Evolutionary conservation across 2,797 vertebrate species (phyloP).

Genomic region (Petrocephalus sullivani): DNA sequence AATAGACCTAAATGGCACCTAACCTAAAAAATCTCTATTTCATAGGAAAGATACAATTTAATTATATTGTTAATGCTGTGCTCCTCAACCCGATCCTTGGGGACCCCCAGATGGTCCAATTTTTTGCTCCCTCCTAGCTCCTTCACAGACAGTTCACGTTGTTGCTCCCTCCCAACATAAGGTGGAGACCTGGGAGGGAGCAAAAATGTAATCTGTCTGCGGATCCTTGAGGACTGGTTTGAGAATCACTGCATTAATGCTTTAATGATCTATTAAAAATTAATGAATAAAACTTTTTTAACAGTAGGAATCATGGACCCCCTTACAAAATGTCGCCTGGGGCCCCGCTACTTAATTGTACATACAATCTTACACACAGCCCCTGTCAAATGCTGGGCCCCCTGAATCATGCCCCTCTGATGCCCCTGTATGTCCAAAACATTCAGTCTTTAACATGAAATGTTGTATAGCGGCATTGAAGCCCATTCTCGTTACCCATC

Average conservation of each 20-base stretch:
- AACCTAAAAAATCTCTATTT: not conserved
- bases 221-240: not conserved
- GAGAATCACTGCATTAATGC: not conserved
- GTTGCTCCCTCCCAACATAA: too few species aligned
- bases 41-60: not conserved
- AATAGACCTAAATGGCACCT: not conserved
- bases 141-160: too few species aligned
- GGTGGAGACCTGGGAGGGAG: not conserved
- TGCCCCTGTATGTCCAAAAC: not conserved
- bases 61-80: not conserved
- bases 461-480: not conserved
- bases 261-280: not conserved
- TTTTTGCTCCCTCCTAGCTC: not conserved
- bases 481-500: not conserved
- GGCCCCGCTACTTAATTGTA: too few species aligned
- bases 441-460: not conserved
- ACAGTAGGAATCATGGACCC: not conserved
- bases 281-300: not conserved
- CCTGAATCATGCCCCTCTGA: not conserved
- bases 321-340: too few species aligned
- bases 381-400: too few species aligned
- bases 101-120: not conserved
- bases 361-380: too few species aligned
- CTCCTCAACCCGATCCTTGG: not conserved
- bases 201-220: not conserved